Evolutionary conservation across 2,113 vertebrate genomes (phyloP), one percentile per base, ranked within the genome.

Genomic region (Pachypanchax playfairii): DNA sequence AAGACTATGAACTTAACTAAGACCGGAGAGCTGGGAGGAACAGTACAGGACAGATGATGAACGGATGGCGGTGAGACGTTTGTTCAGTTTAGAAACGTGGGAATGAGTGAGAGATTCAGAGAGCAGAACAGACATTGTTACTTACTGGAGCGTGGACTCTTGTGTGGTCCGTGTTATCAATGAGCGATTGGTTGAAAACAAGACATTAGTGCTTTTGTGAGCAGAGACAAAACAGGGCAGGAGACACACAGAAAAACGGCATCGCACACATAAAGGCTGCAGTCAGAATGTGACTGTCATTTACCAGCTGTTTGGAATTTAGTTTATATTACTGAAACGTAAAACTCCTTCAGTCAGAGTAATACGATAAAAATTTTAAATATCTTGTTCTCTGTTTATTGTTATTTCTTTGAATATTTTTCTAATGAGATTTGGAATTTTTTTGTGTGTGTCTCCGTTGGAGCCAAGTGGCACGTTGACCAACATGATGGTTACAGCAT

Each of bases 161-260:
- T 88, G 92, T 87, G 89, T 80, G 89, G 89, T 93, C 92, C 92
- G 87, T 91, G 87, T 91, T 87, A 91, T 91, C 92, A 93, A 92
- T 88, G 88, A 91, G 87, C 89, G 75, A 88, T 91, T 91, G 89
- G 90, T 92, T 92, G 88, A 93, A 93, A 93, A 93, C 91, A 93
- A 93, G 92, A 93, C 92, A 93, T 93, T 93, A 93, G 92, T 93
- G 91, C 87, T 92, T 91, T 92, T 78, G 85, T 87, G 87, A 90
- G 90, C 87, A 91, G 74, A 90, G 87, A 92, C 91, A 93, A 83
- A 85, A 92, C 90, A 91, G 66, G 70, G 76, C 73, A 72, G 77
- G 84, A 88, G 89, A 92, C 90, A 90, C 88, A 87, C 85, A 86
- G 66, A 77, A 73, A 82, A 61, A 21, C 24, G 31, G 13, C 20